phyloP scores from a whole-genome alignment of 2,797 vertebrate genomes.

The Fundulus diaphanus region DNA sequence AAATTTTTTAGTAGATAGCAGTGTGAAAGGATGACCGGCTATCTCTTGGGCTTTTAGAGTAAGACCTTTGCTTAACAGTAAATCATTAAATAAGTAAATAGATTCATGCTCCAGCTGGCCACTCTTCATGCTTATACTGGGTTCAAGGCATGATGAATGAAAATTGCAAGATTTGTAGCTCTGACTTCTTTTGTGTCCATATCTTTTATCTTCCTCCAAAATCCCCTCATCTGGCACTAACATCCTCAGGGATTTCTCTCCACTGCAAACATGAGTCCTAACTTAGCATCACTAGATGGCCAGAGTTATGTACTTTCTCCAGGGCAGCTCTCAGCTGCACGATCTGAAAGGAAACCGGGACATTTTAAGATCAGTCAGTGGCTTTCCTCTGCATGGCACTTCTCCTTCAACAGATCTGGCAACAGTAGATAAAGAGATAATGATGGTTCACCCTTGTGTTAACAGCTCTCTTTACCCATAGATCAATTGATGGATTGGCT shows the following conservation, averaged over 20 bases:
- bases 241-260: slow-evolving; percentile 40
- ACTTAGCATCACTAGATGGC: slow-evolving; percentile 28
- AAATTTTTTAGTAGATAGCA: neutral
- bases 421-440: slow-evolving; percentile 59
- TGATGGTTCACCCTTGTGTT: slow-evolving; percentile 47
- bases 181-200: slow-evolving; percentile 20
- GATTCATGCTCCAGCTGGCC: neutral
- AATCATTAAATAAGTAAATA: neutral
- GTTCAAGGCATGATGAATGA: slow-evolving; percentile 18
- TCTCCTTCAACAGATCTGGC: slow-evolving; percentile 27
- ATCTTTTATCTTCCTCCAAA: slow-evolving; percentile 41
- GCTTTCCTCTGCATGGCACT: slow-evolving; percentile 14
- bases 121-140: neutral
- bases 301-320: slow-evolving; percentile 29
- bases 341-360: slow-evolving; percentile 11
- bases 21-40: neutral
- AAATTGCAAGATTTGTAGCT: slow-evolving; percentile 5
- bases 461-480: slow-evolving; percentile 49
- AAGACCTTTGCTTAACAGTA: neutral
- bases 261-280: slow-evolving; percentile 48
- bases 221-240: slow-evolving; percentile 52
- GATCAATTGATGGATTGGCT: slow-evolving; percentile 60
- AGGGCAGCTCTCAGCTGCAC: slow-evolving; percentile 7
- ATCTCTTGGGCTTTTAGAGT: neutral
- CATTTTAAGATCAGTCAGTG: slow-evolving; percentile 4